Base-by-base conservation (phyloP, 2,113 vertebrate genomes). In the Brachyhypopomus occidentalis region DNA sequence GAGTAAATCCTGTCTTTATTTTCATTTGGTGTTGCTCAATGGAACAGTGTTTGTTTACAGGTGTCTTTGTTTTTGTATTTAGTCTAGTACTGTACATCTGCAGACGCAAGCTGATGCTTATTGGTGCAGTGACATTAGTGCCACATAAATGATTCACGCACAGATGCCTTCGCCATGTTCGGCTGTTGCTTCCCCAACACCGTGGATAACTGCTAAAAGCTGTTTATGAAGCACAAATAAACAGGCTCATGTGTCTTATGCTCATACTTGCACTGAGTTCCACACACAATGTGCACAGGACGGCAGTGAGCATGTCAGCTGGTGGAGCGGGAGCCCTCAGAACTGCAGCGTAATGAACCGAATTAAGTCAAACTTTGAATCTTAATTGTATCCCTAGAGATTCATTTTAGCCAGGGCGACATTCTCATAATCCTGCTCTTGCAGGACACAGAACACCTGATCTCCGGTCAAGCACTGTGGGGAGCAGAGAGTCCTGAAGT, bases 221-320 rank as follows among this genome's bases (percentile, higher is more conserved):
- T 66, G 14, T 66, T 30, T 66, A 66, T 27, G 20, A 30, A 11
- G 30, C 27, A 17, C 25, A 19, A 34, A 34, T 27, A 75, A 58
- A 58, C 41, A 74, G 19, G 27, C 34, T 20, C 52, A n/a, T 38
- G 60, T 22, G 27, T 30, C 38, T 4, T n/a, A 75, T 41, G 38
- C 34, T 66, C 75, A 6, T 6, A 38, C 36, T 38, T 38, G 36
- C 36, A 38, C 67, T 60, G 12, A 52, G n/a, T 66, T 27, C 22
- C 30, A 66, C 62, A 78, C 27, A 6, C 22, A 30, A 70, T 23
- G 36, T n/a, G 2, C 52, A 56, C 20, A 82, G 83, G 69, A 85
- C 72, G 0, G 12, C 14, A 52, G 45, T 52, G 45, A 52, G 14
- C 45, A 52, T 14, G 45, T 52, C 12, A 11, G 45, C 11, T 48